Evolutionary conservation across 1,140 invertebrate species (phyloP).

Genomic region (Drosophila azteca): DNA sequence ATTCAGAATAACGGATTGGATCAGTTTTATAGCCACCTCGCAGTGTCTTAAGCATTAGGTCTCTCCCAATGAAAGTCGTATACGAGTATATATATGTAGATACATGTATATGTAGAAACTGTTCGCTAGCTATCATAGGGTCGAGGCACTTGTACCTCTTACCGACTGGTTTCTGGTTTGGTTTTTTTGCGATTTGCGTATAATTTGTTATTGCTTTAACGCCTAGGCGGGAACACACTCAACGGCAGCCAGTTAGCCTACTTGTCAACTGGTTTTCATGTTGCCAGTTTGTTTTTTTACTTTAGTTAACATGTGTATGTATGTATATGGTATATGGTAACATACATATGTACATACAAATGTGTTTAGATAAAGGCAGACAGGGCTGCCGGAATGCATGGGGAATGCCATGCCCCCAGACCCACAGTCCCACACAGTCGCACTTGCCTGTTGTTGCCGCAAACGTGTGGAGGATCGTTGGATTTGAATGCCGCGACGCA

Average conservation of each 20-base stretch:
- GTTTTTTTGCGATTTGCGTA: slow-evolving; percentile 16
- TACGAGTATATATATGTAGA: too few species aligned
- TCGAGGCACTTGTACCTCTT: too few species aligned
- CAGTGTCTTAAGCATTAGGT: too few species aligned
- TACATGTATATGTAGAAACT: too few species aligned
- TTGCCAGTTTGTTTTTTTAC: slow-evolving; percentile 5
- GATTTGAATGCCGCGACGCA: slow-evolving; percentile 70
- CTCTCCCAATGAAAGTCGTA: too few species aligned
- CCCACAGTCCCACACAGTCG: not conserved
- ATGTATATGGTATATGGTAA: not conserved
- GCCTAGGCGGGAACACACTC: slow-evolving; percentile 3
- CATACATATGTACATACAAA: too few species aligned
- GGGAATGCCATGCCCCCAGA: not conserved
- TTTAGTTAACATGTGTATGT: slow-evolving; percentile 49
- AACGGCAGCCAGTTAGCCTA: slow-evolving; percentile 71
- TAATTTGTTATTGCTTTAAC: slow-evolving; percentile 38
- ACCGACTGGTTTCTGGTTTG: slow-evolving; percentile 21
- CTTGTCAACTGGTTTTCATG: slow-evolving; percentile 65
- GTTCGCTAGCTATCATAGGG: too few species aligned
- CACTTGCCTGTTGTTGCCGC: slow-evolving; percentile 83
- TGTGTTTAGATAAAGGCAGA: slow-evolving; percentile 64
- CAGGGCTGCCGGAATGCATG: too few species aligned
- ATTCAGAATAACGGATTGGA: too few species aligned
- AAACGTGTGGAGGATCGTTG: slow-evolving; percentile 75
- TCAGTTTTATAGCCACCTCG: too few species aligned